Percentiles rank a stretch among this genome's conserved stretches.
phyloP scores from a whole-genome alignment of 2,888 invertebrate species.

The Stomorhina lunata region DNA sequence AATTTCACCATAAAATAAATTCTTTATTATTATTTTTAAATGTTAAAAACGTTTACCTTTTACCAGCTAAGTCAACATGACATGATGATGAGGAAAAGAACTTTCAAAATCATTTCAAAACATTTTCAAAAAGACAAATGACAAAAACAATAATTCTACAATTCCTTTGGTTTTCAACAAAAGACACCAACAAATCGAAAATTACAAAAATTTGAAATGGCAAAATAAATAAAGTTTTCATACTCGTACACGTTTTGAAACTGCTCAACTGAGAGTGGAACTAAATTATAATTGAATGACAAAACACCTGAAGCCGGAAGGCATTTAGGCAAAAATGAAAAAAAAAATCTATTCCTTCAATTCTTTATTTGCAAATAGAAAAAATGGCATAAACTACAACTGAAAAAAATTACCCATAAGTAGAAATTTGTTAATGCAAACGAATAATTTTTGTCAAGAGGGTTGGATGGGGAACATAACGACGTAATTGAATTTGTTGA shows the following conservation, averaged over 20 bases:
- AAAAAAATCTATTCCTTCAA: background rate
- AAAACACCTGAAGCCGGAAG: constrained; percentile 74
- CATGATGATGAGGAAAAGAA: constrained; percentile 6
- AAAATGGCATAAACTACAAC: constrained; percentile 43
- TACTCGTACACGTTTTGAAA: constrained; percentile 12
- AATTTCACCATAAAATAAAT: background rate
- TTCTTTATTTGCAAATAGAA: constrained; percentile 10
- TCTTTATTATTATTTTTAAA: background rate
- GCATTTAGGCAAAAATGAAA: constrained; percentile 35
- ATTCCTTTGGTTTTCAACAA: constrained; percentile 26
- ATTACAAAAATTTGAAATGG: constrained; percentile 50
- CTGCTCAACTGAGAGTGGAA: constrained; percentile 53
- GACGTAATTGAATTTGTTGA: constrained; percentile 66
- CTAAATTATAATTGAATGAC: constrained; percentile 76
- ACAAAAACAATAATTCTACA: constrained; percentile 52
- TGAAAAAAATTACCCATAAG: constrained; percentile 7
- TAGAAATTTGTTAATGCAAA: constrained; percentile 68
- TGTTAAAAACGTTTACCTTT: constrained; percentile 17
- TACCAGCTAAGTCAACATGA: constrained; percentile 38
- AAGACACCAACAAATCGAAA: constrained; percentile 31
- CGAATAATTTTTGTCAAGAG: constrained; percentile 57
- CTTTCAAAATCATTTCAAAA: constrained; percentile 20
- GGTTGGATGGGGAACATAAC: constrained; percentile 55
- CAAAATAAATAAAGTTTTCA: constrained; percentile 59
- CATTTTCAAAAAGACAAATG: constrained; percentile 51